Percentiles rank a stretch among this genome's conserved stretches.
Conservation (phyloP, 1,140 invertebrate species). For the Stegodyphus mimosarum region DNA sequence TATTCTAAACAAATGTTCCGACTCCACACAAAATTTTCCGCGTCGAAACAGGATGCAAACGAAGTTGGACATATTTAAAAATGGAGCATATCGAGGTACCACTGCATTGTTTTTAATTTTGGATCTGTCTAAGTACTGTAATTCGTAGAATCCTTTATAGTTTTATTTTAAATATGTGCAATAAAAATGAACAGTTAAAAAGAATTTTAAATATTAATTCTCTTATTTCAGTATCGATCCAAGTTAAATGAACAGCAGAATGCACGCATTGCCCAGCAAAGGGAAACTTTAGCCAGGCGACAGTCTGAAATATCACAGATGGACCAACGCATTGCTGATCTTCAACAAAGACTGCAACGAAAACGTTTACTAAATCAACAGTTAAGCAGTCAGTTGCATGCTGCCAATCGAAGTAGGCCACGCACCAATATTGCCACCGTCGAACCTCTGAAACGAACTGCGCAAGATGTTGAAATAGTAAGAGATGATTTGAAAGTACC, state of each 20-base stretch:
- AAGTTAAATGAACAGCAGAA: conserved; percentile 96
- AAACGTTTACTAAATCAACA: conserved; percentile 89
- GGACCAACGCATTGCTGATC: conserved; percentile 90
- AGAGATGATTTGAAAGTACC: conserved; percentile 66
- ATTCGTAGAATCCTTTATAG: no score
- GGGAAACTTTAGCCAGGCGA: conserved; percentile 83
- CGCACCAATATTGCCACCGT: conserved; percentile 79
- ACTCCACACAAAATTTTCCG: no score
- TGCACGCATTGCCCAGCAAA: conserved; percentile 84
- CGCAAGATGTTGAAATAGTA: conserved; percentile 61
- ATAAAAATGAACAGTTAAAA: no score
- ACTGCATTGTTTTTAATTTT: no score
- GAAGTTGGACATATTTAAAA: no score
- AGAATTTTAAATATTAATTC: conserved; percentile 6
- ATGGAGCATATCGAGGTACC: no score
- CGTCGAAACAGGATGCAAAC: no score
- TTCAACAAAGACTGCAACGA: conserved; percentile 88
- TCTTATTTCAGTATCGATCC: conserved; percentile 85
- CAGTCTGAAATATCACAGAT: conserved; percentile 91
- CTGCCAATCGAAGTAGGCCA: conserved; percentile 64
- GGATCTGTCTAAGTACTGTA: no score
- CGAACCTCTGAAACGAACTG: conserved; percentile 84
- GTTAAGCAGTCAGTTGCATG: conserved; percentile 79
- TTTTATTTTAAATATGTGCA: no score
- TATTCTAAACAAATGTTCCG: no score